Evolutionary conservation across 2,797 vertebrate genomes (phyloP).

Genomic region (Spheniscus humboldti): DNA sequence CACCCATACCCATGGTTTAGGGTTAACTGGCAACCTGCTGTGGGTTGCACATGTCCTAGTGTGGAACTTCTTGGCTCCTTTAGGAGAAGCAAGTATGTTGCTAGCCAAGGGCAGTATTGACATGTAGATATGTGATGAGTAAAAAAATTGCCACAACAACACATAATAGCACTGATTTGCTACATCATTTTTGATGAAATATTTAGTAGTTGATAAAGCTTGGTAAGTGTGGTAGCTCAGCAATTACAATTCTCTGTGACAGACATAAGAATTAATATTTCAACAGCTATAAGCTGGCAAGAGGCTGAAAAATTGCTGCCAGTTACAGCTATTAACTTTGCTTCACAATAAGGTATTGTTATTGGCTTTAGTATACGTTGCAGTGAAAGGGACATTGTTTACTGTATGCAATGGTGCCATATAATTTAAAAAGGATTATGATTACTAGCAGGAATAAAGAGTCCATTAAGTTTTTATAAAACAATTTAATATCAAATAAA

Average conservation of each 20-base stretch:
- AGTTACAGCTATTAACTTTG: conserved; percentile 9
- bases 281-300: not conserved
- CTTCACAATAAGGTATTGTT: not conserved
- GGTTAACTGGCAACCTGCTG: not conserved
- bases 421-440: conserved; percentile 28
- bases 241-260: not conserved
- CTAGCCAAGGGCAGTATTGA: not conserved
- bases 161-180: not conserved
- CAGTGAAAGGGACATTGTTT: not conserved
- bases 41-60: not conserved
- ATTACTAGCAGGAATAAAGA: not conserved
- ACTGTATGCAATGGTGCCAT: not conserved
- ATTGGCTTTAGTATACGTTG: not conserved
- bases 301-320: not conserved
- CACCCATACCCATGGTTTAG: not conserved
- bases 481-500: not conserved
- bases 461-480: not conserved
- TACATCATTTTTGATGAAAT: not conserved
- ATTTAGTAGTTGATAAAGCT: not conserved
- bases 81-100: not conserved
- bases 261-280: conserved; percentile 19
- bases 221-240: not conserved
- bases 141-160: not conserved
- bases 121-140: not conserved
- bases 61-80: not conserved